Evolutionary conservation across 1,140 invertebrate genomes (phyloP).

Genomic region (Trissolcus basalis): DNA sequence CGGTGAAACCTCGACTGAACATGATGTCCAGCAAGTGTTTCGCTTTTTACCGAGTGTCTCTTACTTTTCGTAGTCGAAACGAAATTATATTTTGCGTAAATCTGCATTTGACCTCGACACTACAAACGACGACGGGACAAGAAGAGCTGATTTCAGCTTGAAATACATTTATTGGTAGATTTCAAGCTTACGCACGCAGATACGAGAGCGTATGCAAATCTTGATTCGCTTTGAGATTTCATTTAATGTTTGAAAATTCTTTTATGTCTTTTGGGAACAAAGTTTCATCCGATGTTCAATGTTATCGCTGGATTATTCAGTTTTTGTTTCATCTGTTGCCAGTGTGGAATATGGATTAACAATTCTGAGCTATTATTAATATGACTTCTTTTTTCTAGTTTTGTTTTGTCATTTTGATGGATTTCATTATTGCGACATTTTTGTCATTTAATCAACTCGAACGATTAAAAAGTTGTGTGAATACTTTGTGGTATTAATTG

Average conservation of each 20-base stretch:
- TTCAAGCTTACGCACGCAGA: constrained; percentile 44
- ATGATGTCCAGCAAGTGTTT: constrained; percentile 52
- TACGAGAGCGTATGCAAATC: constrained; percentile 65
- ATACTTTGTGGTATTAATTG: too few species aligned
- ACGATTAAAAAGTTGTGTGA: too few species aligned
- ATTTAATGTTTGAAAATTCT: constrained; percentile 39
- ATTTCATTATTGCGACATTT: too few species aligned
- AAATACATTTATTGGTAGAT: constrained; percentile 68
- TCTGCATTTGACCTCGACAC: constrained; percentile 65
- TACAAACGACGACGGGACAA: constrained; percentile 33
- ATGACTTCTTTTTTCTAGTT: too few species aligned
- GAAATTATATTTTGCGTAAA: constrained; percentile 69
- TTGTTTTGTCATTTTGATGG: too few species aligned
- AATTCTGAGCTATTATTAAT: too few species aligned
- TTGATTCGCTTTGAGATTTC: constrained; percentile 40
- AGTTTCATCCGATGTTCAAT: constrained; percentile 1
- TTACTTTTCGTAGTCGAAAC: constrained; percentile 25
- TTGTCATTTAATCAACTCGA: too few species aligned
- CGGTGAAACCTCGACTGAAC: constrained; percentile 51
- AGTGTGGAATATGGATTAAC: background rate
- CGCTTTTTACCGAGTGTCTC: constrained; percentile 16
- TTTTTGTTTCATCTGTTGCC: background rate
- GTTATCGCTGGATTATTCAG: constrained; percentile 11
- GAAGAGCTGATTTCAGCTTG: constrained; percentile 58
- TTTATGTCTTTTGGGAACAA: constrained; percentile 34